Base-by-base conservation (phyloP, 2,888 invertebrate genomes). In the Leucozona laternaria region DNA sequence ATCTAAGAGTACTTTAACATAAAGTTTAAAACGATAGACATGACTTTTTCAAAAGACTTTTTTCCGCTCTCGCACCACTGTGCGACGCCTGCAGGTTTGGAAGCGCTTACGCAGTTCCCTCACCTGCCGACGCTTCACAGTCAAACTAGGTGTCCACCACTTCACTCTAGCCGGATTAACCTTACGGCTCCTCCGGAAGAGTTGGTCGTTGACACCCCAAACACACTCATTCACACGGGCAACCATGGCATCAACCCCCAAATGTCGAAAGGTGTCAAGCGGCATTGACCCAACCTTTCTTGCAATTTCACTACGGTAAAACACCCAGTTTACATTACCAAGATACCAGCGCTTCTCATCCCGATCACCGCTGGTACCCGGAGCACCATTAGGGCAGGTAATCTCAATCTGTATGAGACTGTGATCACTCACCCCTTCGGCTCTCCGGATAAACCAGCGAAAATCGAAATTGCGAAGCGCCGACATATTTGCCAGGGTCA, bases 121-220 rank as follows among this genome's bases (percentile, higher is more conserved):
- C n/a, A n/a, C n/a, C n/a, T n/a, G n/a, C n/a, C n/a, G n/a, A n/a
- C n/a, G n/a, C n/a, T n/a, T n/a, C n/a, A n/a, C n/a, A n/a, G n/a
- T n/a, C n/a, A 7, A 10, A 20, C 11, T 34, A 1, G 34, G 28
- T 13, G 58, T 58, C 58, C 58, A 58, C 58, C 58, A 58, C 17
- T 8, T 58, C 8, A 58, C 28, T 0, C 20, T n/a, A n/a, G n/a
- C 2, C 34, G 0, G 37, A 28, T 58, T 10, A 11, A 25, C 53
- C 55, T n/a, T 17, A 0, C 25, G 40, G 43, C 6, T 13, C 34
- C 40, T 53, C 25, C 11, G 40, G 31, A 68, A 15, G 10, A 34
- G 40, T 1, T 3, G 13, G 22, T 71, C 71, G 28, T 71, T 71
- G 11, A 71, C 71, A 13, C 11, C 13, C 55, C 71, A 71, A 10